Percentiles rank a stretch among this genome's conserved stretches.
Conservation (phyloP, 1,140 invertebrate genomes). For the Riptortus pedestris region DNA sequence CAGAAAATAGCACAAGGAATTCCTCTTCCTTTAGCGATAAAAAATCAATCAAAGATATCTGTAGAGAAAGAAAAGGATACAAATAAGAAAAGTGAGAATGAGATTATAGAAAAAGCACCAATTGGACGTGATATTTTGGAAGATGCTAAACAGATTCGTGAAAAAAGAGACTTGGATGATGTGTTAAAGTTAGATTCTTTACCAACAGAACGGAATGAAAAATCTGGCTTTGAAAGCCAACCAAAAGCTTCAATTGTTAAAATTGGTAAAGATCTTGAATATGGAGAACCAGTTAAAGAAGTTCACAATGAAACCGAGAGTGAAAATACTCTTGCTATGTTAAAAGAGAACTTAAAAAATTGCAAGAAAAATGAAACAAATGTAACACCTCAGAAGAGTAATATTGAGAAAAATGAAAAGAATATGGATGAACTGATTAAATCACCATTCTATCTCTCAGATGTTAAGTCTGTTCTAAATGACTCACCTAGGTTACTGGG, state of each 20-base stretch:
- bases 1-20: slow-evolving; percentile 27
- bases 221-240: no score
- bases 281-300: no score
- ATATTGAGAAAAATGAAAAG: no score
- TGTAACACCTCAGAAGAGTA: no score
- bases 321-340: no score
- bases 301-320: no score
- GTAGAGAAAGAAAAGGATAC: not conserved
- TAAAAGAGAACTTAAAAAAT: no score
- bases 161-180: slow-evolving; percentile 22
- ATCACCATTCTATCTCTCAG: slow-evolving; percentile 14
- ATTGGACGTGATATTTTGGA: slow-evolving; percentile 6
- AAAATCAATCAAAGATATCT: slow-evolving; percentile 4
- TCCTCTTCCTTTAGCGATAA: slow-evolving; percentile 28
- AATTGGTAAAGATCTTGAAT: no score
- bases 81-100: not conserved
- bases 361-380: no score
- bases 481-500: not conserved
- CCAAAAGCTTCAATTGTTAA: no score
- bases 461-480: slow-evolving; percentile 6
- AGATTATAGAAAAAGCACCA: not conserved
- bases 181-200: slow-evolving; percentile 21
- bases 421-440: slow-evolving; percentile 10
- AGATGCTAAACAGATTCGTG: slow-evolving; percentile 2
- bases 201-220: no score